phyloP scores from a whole-genome alignment of 2,113 vertebrate genomes.

The Trematocara marginatum region DNA sequence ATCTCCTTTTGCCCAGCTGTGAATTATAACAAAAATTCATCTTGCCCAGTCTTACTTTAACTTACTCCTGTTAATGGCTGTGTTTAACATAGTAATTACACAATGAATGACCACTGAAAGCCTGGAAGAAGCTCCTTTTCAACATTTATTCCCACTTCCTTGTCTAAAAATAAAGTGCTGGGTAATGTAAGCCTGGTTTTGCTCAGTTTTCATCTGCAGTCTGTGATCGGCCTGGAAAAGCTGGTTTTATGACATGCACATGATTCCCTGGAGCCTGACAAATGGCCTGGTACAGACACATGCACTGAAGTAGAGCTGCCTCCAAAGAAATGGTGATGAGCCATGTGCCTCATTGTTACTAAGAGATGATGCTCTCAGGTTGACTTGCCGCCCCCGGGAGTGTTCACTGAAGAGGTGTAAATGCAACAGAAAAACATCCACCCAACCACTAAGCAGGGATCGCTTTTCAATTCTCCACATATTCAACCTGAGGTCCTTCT shows the following conservation, averaged over 20 bases:
- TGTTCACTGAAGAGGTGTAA: neutral
- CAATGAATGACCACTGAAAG: neutral
- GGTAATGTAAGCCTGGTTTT: conserved; percentile 10
- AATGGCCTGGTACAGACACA: neutral
- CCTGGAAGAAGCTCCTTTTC: neutral
- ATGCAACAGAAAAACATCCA: neutral
- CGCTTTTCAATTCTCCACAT: neutral
- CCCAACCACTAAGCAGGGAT: neutral
- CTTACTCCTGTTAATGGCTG: neutral
- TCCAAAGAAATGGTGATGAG: neutral
- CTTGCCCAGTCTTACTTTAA: neutral
- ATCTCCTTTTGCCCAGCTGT: neutral
- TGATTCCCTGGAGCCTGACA: conserved; percentile 7
- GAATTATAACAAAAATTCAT: neutral
- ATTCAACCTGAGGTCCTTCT: neutral
- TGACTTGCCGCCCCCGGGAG: neutral
- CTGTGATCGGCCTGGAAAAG: neutral
- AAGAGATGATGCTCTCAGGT: neutral
- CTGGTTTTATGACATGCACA: conserved; percentile 41
- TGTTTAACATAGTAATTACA: neutral
- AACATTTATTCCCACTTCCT: neutral
- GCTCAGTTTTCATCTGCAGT: conserved; percentile 12
- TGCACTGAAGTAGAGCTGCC: neutral
- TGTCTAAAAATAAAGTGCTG: conserved; percentile 32
- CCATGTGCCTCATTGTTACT: neutral